Evolutionary conservation across 2,797 vertebrate species (phyloP).

Genomic region (Perodicticus potto): DNA sequence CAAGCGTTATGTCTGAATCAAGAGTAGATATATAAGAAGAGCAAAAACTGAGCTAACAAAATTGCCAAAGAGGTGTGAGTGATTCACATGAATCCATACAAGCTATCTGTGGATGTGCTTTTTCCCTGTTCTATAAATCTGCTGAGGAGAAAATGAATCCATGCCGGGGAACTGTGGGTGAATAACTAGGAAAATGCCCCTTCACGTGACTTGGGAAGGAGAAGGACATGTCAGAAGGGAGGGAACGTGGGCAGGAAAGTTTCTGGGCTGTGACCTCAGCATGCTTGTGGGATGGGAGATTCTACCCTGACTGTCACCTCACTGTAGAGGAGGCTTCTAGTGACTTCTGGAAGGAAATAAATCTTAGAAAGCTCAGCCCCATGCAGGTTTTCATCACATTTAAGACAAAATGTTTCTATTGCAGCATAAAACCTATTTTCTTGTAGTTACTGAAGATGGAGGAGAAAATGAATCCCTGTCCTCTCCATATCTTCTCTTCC

Average conservation of each 20-base stretch:
- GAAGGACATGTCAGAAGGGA: neutral
- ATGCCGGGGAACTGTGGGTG: neutral
- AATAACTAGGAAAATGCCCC: neutral
- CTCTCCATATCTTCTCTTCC: neutral
- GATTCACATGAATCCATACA: neutral
- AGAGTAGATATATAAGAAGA: neutral
- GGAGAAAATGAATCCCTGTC: neutral
- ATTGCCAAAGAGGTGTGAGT: neutral
- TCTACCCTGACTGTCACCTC: neutral
- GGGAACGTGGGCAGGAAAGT: neutral
- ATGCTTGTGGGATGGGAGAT: rapidly evolving
- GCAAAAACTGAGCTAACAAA: neutral
- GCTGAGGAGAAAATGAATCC: neutral
- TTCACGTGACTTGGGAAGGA: neutral
- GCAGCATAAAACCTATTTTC: neutral
- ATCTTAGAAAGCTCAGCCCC: neutral
- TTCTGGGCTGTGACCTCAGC: neutral
- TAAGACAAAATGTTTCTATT: neutral
- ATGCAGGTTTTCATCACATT: neutral
- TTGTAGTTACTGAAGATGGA: neutral
- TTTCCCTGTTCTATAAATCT: neutral
- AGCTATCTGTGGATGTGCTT: neutral
- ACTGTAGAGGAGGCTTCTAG: neutral
- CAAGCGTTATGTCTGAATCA: neutral
- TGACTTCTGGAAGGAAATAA: slow-evolving; percentile 5